Evolutionary conservation across 2,888 invertebrate species (phyloP).

Genomic region (Microdon myrmicae): DNA sequence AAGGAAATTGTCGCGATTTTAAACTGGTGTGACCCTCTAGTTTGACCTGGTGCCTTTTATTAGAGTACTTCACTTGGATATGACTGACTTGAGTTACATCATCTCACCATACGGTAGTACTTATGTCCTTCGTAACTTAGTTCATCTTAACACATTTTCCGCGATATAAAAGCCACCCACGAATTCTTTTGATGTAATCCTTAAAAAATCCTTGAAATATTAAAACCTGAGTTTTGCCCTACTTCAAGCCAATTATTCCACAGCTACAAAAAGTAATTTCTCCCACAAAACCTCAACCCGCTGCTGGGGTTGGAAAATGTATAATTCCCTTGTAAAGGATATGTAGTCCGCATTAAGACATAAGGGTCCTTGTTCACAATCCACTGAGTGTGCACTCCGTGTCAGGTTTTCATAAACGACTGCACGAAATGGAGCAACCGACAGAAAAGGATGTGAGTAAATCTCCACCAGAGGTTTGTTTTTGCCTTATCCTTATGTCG

Average conservation of each 20-base stretch:
- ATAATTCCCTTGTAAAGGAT: conserved; percentile 10
- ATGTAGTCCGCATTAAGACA: conserved; percentile 15
- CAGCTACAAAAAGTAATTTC: conserved; percentile 17
- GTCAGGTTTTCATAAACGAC: conserved; percentile 18
- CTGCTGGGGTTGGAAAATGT: neutral
- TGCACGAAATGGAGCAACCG: neutral
- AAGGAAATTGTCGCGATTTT: too few species aligned
- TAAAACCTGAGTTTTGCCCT: conserved; percentile 12
- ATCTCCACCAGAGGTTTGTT: conserved; percentile 40
- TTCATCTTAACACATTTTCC: too few species aligned
- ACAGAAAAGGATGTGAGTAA: conserved; percentile 25
- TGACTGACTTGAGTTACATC: too few species aligned
- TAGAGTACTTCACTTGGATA: too few species aligned
- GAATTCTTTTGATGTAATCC: conserved; percentile 7
- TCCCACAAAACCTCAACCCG: too few species aligned
- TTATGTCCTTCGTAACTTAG: too few species aligned
- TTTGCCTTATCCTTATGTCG: conserved; percentile 25
- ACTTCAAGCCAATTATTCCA: conserved; percentile 21
- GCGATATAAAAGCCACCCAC: too few species aligned
- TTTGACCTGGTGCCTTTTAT: too few species aligned
- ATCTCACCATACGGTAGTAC: too few species aligned
- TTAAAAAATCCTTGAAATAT: conserved; percentile 22
- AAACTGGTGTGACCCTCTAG: too few species aligned
- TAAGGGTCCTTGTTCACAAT: conserved; percentile 26
- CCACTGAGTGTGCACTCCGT: conserved; percentile 30